Percentiles rank a stretch among this genome's conserved stretches.
phyloP scores from a whole-genome alignment of 2,113 vertebrate genomes.

The Proteles cristata region DNA sequence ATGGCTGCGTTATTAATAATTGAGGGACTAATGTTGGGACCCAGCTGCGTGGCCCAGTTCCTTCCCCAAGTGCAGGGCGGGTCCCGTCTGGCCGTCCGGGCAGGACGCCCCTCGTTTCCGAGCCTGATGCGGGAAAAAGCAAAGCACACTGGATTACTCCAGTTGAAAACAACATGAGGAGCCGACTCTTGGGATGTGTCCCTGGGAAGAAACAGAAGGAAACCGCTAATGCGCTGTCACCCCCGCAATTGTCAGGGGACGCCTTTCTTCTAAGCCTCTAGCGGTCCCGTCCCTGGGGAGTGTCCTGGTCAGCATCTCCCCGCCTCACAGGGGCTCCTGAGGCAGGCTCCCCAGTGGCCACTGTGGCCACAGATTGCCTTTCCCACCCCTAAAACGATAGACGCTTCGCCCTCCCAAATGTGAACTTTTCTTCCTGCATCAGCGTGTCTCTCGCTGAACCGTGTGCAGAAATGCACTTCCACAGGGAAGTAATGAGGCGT shows the following conservation, averaged over 20 bases:
- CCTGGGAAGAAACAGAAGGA: not conserved
- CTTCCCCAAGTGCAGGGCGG: slow-evolving; percentile 75
- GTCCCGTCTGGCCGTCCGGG: slow-evolving; percentile 45
- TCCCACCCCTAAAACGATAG: not conserved
- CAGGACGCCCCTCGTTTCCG: slow-evolving; percentile 28
- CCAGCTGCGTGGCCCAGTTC: slow-evolving; percentile 89
- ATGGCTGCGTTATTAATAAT: slow-evolving; percentile 90
- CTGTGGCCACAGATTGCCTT: accelerated
- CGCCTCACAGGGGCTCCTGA: accelerated
- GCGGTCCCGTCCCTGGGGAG: too few relatives aligned
- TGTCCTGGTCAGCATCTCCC: accelerated
- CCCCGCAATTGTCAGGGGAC: accelerated
- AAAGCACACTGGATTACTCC: not conserved
- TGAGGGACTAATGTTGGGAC: slow-evolving; percentile 87
- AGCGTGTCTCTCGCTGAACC: not conserved
- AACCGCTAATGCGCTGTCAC: too few relatives aligned
- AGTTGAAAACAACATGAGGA: not conserved
- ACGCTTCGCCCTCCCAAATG: not conserved
- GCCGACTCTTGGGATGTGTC: not conserved
- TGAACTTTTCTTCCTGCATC: not conserved
- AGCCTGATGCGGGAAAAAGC: slow-evolving; percentile 65
- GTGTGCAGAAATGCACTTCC: not conserved
- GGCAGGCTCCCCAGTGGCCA: accelerated
- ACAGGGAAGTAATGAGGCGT: accelerated
- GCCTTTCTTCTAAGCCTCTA: accelerated